Base-by-base conservation (phyloP, 2,888 invertebrate species). In the Chorisops tibialis region DNA sequence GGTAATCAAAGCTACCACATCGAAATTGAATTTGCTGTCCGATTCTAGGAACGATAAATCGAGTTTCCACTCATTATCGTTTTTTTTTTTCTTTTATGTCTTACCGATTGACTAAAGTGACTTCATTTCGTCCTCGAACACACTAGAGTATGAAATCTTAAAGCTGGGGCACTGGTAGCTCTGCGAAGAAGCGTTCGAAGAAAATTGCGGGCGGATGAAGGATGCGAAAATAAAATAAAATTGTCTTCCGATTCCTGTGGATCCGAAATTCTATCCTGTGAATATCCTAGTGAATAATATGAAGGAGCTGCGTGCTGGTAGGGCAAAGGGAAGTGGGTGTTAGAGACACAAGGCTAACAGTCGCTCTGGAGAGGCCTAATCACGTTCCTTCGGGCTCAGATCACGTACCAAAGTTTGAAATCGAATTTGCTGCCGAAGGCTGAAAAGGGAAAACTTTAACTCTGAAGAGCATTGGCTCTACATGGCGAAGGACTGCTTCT, bases 351-450 rank as follows among this genome's bases (percentile, higher is more conserved):
- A 69, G 69, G 68, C 68, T 69, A 68, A 41, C n/a, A 21, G n/a
- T 30, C 24, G 45, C 56, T 43, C 18, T 45, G 24, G 22, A 56
- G 48, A 67, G 65, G 68, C 67, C 68, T 69, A 69, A 70, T 69
- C 69, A 69, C 69, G 68, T 68, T 66, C 66, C 67, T 66, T 56
- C 41, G 66, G 65, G 67, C 68, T 68, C 66, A 64, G 68, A 68
- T 68, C 70, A 70, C 70, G 70, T 70, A 66, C 68, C 65, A 67
- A 69, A 69, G 67, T 68, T 69, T 68, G 60, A 65, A 67, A 68
- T 67, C 66, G 67, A 66, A 65, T 67, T 68, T 67, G 59, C 51
- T 62, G 50, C 41, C 45, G 39, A 52, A 48, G 63, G 61, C 52
- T 52, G 58, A 56, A 60, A 59, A 59, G 60, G 63, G 50, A 62